phyloP scores from a whole-genome alignment of 2,888 invertebrate genomes.

The Mythimna ferrago region DNA sequence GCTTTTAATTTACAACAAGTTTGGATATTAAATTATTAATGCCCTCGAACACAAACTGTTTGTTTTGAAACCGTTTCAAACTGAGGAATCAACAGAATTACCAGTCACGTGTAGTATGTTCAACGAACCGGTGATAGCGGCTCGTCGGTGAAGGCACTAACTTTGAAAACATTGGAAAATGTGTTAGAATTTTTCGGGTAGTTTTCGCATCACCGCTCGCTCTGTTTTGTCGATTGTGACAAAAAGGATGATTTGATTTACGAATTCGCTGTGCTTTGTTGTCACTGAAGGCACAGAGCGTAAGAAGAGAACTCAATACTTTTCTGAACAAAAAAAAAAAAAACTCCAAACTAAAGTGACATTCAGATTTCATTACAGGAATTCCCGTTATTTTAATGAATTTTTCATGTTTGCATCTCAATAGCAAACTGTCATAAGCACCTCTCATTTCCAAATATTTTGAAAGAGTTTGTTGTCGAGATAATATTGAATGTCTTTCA shows the following conservation, averaged over 20 bases:
- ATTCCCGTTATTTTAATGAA: not conserved
- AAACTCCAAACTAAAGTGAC: not conserved
- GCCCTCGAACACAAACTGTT: constrained; percentile 49
- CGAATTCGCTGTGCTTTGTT: constrained; percentile 11
- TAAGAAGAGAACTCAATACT: not conserved
- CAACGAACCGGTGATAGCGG: constrained; percentile 59
- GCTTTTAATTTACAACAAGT: constrained; percentile 20
- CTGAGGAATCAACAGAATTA: constrained; percentile 39
- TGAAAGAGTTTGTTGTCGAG: not conserved
- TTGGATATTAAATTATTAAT: constrained; percentile 56
- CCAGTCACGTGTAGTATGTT: constrained; percentile 53
- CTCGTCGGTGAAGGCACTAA: constrained; percentile 27
- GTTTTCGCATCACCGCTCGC: constrained; percentile 33
- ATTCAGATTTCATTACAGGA: not conserved
- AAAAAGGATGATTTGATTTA: constrained; percentile 46
- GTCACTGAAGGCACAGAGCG: not conserved
- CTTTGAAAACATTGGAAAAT: constrained; percentile 42
- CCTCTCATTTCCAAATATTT: not conserved
- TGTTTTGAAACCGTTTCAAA: constrained; percentile 53
- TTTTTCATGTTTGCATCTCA: not conserved
- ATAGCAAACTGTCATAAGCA: not conserved
- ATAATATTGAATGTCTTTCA: not conserved
- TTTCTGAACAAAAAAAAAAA: not conserved
- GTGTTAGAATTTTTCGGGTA: constrained; percentile 43
- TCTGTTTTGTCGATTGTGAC: constrained; percentile 38